A percentile compares a stretch with the other conserved stretches of the same genome.
Conservation (phyloP, 2,888 invertebrate genomes). For the Neria commutata region DNA sequence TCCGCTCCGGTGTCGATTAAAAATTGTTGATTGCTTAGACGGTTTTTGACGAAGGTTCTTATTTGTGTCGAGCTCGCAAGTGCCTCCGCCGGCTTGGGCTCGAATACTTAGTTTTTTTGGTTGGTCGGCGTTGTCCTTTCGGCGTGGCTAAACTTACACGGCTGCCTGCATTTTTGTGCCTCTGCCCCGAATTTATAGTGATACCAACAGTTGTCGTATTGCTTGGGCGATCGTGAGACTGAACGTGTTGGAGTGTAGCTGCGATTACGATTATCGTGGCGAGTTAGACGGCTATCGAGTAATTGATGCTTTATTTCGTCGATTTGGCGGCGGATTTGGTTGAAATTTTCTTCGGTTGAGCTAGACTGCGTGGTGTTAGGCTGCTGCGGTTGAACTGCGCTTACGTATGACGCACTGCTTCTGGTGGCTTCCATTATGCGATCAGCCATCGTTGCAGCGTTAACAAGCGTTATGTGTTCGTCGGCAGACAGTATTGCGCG, state of each 20-base stretch:
- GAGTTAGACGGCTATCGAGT: too few species aligned
- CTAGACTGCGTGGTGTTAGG: too few species aligned
- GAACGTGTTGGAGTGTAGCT: not conserved
- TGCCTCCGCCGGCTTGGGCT: not conserved
- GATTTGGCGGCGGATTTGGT: too few species aligned
- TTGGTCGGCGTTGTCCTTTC: too few species aligned
- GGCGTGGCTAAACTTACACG: conserved; percentile 18
- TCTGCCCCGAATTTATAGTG: conserved; percentile 19
- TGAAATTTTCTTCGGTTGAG: too few species aligned
- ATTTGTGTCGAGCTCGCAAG: conserved; percentile 10
- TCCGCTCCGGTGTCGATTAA: conserved; percentile 20
- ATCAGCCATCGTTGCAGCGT: too few species aligned
- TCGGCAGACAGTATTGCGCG: conserved; percentile 21
- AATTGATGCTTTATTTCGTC: not conserved
- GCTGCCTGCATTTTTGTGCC: conserved; percentile 23
- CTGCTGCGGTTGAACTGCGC: not conserved
- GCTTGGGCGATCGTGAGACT: not conserved
- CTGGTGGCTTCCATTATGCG: conserved; percentile 17
- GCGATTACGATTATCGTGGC: not conserved
- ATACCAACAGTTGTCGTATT: conserved; percentile 29
- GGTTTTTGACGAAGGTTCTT: conserved; percentile 19
- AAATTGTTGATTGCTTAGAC: not conserved
- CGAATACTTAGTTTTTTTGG: conserved; percentile 17
- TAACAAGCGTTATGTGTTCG: conserved; percentile 1
- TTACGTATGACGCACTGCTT: not conserved